These are phyloP conservation scores for Drosophila helvetica DNA, from an alignment of 2,888 invertebrate species.

Conservation along the genomic window DNA sequence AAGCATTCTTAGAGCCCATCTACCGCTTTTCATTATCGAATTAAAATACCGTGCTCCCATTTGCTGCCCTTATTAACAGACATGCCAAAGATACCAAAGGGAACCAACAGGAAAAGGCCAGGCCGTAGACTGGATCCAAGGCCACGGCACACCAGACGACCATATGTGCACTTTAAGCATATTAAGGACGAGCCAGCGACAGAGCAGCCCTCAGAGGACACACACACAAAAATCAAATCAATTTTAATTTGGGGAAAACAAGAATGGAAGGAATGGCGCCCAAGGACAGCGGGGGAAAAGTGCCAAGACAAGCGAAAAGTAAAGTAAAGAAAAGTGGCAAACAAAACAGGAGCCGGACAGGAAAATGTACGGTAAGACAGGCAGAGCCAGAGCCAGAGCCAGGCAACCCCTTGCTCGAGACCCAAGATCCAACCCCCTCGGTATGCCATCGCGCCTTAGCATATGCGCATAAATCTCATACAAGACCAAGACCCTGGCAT, in stretches of 20 bases:
- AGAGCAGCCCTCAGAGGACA: conserved; percentile 13
- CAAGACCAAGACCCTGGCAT: conserved; percentile 54
- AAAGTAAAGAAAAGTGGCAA: conserved; percentile 13
- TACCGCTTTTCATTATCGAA: conserved; percentile 47
- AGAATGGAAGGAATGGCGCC: conserved; percentile 24
- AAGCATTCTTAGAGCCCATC: not conserved
- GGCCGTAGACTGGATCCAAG: not conserved
- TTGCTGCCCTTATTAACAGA: conserved; percentile 57
- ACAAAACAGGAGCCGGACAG: conserved; percentile 33
- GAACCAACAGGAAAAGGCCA: conserved; percentile 11
- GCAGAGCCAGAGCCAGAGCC: conserved; percentile 21
- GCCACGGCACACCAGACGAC: not conserved
- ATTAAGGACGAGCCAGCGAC: conserved; percentile 51
- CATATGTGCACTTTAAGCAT: conserved; percentile 65
- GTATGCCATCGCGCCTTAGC: conserved; percentile 65
- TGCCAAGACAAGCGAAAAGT: conserved; percentile 65
- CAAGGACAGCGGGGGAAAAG: conserved; percentile 47
- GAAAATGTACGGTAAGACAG: conserved; percentile 28
- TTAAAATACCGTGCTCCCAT: conserved; percentile 44
- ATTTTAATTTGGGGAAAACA: conserved; percentile 79
- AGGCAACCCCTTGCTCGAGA: conserved; percentile 58
- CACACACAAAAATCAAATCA: conserved; percentile 75
- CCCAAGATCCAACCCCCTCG: conserved; percentile 35
- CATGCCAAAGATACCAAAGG: conserved; percentile 57
- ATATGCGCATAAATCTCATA: conserved; percentile 81